These are phyloP conservation scores for Protonemura montana DNA, from an alignment of 2,888 invertebrate species.

Conservation along the genomic window DNA sequence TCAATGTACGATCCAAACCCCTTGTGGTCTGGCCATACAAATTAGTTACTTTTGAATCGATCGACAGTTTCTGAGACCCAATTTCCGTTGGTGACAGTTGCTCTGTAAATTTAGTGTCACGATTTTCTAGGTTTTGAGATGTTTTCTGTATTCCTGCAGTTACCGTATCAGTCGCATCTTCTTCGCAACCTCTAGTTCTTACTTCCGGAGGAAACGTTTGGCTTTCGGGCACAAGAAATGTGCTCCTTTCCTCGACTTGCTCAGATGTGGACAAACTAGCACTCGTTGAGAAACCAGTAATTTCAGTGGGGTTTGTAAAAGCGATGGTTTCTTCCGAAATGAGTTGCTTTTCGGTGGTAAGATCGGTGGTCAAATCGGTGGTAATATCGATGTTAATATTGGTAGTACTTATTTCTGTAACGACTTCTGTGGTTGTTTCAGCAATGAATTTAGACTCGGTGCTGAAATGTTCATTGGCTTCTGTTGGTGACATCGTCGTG, in stretches of 20 bases:
- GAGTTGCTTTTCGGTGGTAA: background rate
- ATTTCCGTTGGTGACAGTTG: background rate
- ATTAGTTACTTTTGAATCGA: background rate
- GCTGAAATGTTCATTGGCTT: background rate
- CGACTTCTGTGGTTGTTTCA: background rate
- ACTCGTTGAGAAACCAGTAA: background rate
- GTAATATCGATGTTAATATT: background rate
- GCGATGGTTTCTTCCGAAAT: background rate
- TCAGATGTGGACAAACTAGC: too few relatives aligned
- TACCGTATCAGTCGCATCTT: background rate
- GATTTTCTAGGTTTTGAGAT: background rate
- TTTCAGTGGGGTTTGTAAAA: background rate
- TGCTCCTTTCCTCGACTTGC: background rate
- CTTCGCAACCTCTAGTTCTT: background rate
- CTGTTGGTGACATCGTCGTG: background rate
- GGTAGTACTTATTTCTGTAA: too few relatives aligned
- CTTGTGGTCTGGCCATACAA: background rate
- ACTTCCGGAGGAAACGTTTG: background rate
- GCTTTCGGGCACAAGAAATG: background rate
- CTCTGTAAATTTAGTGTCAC: background rate
- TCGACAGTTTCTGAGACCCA: background rate
- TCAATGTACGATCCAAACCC: background rate
- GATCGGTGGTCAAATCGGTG: background rate
- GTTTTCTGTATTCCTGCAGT: background rate
- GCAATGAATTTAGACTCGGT: background rate